A percentile compares a stretch with the other conserved stretches of the same genome.
These are phyloP conservation scores for Accipiter virgatus DNA, from an alignment of 2,113 vertebrate genomes.

Conservation along the genomic window DNA sequence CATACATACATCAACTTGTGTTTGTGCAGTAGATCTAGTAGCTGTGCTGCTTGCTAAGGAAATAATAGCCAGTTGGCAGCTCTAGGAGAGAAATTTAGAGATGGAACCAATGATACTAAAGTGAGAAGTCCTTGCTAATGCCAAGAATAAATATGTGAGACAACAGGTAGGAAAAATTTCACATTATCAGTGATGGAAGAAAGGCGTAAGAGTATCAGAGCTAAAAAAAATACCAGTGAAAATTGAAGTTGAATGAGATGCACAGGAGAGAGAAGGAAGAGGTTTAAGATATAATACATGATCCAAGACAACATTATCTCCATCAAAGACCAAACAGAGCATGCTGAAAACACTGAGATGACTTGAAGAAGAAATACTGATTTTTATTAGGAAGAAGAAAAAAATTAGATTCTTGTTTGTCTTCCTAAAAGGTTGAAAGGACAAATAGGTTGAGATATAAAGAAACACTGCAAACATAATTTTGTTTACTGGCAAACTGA, in stretches of 20 bases:
- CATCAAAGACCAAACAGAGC: background rate
- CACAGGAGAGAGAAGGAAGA: background rate
- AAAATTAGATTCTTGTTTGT: background rate
- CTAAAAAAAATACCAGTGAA: background rate
- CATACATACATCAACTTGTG: background rate
- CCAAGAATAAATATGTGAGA: background rate
- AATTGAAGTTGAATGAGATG: background rate
- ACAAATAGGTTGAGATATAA: background rate
- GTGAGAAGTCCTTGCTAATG: background rate
- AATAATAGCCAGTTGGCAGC: background rate
- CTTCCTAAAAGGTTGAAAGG: background rate
- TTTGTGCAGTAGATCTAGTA: background rate
- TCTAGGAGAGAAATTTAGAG: background rate
- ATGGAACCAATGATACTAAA: background rate
- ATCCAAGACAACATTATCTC: background rate
- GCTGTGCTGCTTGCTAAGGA: background rate
- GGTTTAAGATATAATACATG: background rate
- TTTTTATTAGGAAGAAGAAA: background rate
- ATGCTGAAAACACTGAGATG: background rate
- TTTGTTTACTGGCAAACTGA: background rate
- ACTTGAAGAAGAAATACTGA: background rate
- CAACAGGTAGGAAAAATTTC: background rate
- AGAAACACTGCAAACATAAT: background rate
- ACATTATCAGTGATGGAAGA: background rate
- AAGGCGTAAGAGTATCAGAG: background rate